Evolutionary conservation across 2,888 invertebrate genomes (phyloP).

Genomic region (Didymodactylos carnosus): DNA sequence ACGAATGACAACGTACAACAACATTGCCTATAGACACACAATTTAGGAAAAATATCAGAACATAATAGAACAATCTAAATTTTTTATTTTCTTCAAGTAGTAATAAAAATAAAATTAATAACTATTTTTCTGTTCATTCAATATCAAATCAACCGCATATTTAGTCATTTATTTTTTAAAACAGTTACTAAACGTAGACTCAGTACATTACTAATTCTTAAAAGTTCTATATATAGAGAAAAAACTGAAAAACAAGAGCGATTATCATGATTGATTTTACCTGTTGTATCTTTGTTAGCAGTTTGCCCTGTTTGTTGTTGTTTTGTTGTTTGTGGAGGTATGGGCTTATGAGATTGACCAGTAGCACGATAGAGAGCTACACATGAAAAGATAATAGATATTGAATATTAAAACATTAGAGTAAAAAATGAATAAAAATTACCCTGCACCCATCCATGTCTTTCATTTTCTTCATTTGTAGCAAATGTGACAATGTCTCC

Average conservation of each 20-base stretch:
- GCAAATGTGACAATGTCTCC: constrained; percentile 90
- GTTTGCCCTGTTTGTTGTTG: not conserved
- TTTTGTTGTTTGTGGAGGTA: constrained; percentile 27
- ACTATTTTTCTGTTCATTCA: not conserved
- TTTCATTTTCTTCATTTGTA: constrained; percentile 53
- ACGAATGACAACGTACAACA: not conserved
- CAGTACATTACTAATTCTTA: not conserved
- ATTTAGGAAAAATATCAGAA: too few relatives aligned
- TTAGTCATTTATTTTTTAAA: too few relatives aligned
- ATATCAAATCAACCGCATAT: too few relatives aligned
- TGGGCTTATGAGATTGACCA: constrained; percentile 94
- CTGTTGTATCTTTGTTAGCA: not conserved
- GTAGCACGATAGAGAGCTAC: constrained; percentile 95
- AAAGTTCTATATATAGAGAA: not conserved
- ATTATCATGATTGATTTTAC: not conserved
- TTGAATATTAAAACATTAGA: too few relatives aligned
- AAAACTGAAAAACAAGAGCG: not conserved
- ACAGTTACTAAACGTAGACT: not conserved
- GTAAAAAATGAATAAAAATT: too few relatives aligned
- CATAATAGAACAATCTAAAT: too few relatives aligned
- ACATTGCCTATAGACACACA: not conserved
- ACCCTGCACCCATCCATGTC: constrained; percentile 14
- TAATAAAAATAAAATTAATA: not conserved
- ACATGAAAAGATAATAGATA: too few relatives aligned
- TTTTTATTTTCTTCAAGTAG: not conserved